Base-by-base conservation (phyloP, 2,113 vertebrate species). In the Protomyctophum bolini region DNA sequence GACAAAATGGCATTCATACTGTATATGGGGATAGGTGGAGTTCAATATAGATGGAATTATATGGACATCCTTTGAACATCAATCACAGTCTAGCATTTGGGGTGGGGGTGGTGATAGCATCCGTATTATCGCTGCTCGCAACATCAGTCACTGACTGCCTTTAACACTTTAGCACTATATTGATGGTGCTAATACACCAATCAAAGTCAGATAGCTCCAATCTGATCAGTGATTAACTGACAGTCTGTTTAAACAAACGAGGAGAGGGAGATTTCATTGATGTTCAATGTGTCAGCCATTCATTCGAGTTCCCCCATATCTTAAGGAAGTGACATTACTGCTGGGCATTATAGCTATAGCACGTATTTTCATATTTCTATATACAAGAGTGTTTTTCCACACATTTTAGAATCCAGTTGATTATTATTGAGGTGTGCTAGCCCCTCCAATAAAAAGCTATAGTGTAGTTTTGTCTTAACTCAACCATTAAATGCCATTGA, bases 31-130 rank as follows among this genome's bases (percentile, higher is more conserved):
- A 12, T 1, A 12, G 63, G 57, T n/a, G 50, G 52, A 72, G 77
- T 80, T 77, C 69, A 72, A 73, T 67, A 71, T 81, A 79, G 86
- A 81, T 62, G 58, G 58, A 41, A 29, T 76, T 89, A 87, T 88
- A 41, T 81, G 66, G 79, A 82, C 51, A 71, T 88, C 89, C 82
- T 81, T 83, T 85, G 49, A 89, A 87, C 86, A 91, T 93, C 87
- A 88, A 77, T 91, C 87, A 89, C 46, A 14, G 63, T n/a, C 72
- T 81, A 79, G 88, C 90, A 82, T 76, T 77, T 76, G 70, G 82
- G 76, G 72, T 79, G 61, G 68, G 33, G 33, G 33, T 41, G 33
- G 33, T 41, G 33, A 41, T 6, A 63, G 70, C 0, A 2, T 50
- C 58, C 68, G 50, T 56, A 68, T 65, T 72, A 56, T 79, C 54